Evolutionary conservation across 2,797 vertebrate species (phyloP).

Genomic region (Odontamblyopus lacepedii): DNA sequence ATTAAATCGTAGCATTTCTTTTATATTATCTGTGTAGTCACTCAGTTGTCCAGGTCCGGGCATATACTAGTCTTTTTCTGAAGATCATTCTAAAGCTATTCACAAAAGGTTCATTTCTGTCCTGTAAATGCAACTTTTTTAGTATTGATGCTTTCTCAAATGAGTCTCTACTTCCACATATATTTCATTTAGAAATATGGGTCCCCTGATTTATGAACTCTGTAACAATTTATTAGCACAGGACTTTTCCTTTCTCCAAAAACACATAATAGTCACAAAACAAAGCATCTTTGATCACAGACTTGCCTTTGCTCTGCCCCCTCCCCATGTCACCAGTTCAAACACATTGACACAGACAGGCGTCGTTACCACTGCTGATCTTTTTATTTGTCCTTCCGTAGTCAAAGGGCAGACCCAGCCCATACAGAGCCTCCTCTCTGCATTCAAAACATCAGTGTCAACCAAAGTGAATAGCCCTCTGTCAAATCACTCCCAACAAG

Average conservation of each 20-base stretch:
- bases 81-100: too few relatives aligned
- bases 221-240: too few relatives aligned
- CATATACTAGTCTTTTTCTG: too few relatives aligned
- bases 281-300: background rate
- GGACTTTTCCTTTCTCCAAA: too few relatives aligned
- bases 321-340: background rate
- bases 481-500: constrained; percentile 50
- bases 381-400: background rate
- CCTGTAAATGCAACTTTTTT: too few relatives aligned
- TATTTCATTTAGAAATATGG: background rate
- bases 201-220: too few relatives aligned
- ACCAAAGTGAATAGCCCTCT: constrained; percentile 30
- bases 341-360: constrained; percentile 1
- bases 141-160: too few relatives aligned
- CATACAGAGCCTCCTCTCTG: background rate
- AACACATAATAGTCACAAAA: background rate
- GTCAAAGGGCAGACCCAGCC: background rate
- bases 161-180: too few relatives aligned
- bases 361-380: constrained; percentile 1
- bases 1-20: too few relatives aligned
- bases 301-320: background rate
- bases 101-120: too few relatives aligned
- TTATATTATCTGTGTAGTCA: too few relatives aligned
- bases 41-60: too few relatives aligned
- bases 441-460: constrained; percentile 31